Percentiles rank a stretch among this genome's conserved stretches.
Evolutionary conservation across 92 coral and sea anemone species (phyloP).

Genomic region (Umimayanthus chanpuru): DNA sequence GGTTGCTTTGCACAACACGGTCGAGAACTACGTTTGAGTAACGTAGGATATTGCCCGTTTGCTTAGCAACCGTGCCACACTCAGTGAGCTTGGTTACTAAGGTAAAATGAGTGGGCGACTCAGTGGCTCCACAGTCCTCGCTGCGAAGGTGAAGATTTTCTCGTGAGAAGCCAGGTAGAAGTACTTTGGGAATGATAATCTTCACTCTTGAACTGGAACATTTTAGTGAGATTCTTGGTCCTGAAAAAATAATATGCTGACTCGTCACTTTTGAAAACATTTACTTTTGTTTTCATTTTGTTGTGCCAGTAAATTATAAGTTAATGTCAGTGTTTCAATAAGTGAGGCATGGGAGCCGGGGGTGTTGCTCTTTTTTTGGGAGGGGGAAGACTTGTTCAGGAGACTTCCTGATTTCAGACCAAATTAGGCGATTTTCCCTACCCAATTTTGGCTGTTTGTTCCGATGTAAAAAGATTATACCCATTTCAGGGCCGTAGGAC

Average conservation of each 20-base stretch:
- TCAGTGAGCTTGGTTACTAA: conserved; percentile 27
- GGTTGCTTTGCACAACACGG: conserved; percentile 1
- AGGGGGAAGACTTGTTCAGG: no score
- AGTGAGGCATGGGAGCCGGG: no score
- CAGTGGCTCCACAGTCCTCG: conserved; percentile 23
- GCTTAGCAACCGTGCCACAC: conserved; percentile 29
- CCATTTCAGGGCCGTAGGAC: no score
- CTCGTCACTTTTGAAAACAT: no score
- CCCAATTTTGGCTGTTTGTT: no score
- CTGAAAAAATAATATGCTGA: not conserved
- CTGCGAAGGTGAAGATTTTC: conserved; percentile 35
- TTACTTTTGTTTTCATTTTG: no score
- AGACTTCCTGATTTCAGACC: no score
- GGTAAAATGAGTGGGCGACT: conserved; percentile 19
- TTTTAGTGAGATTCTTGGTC: conserved; percentile 30
- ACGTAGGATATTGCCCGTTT: conserved; percentile 28
- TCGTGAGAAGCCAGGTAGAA: conserved; percentile 2
- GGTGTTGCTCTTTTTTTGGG: no score
- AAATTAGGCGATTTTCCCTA: no score
- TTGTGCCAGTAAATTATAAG: no score
- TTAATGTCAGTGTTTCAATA: no score
- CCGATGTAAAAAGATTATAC: no score
- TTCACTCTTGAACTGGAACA: conserved; percentile 33
- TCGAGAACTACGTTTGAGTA: conserved; percentile 36
- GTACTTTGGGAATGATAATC: conserved; percentile 22